phyloP scores from a whole-genome alignment of 2,888 invertebrate species.

The Archips xylosteana region DNA sequence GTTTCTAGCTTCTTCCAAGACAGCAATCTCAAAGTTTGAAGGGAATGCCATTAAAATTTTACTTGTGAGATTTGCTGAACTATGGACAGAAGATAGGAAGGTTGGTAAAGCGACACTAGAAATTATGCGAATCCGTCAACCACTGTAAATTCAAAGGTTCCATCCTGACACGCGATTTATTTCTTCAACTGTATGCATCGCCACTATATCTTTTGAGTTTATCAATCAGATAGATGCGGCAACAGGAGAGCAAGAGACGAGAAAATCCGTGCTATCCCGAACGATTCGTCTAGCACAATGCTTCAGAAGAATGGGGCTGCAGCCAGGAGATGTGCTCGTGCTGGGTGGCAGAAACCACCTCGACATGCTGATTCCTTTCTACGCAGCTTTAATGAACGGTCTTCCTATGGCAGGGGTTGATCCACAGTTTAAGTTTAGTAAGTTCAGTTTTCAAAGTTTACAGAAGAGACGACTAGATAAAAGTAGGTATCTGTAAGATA shows the following conservation, averaged over 20 bases:
- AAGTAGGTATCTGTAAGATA: no score
- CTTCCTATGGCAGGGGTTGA: constrained; percentile 67
- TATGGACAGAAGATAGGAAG: no score
- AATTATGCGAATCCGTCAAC: no score
- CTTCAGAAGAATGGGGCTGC: constrained; percentile 57
- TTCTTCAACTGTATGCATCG: no score
- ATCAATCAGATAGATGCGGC: constrained; percentile 68
- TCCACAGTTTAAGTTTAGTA: constrained; percentile 66
- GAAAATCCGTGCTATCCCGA: constrained; percentile 61
- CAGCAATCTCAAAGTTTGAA: no score
- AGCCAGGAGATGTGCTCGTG: constrained; percentile 68
- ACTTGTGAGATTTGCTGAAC: no score
- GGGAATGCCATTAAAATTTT: no score
- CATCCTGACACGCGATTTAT: no score
- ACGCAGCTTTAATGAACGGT: constrained; percentile 67
- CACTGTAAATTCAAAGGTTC: no score
- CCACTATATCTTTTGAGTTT: neutral
- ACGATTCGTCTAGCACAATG: constrained; percentile 62
- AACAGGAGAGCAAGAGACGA: constrained; percentile 67
- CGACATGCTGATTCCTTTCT: constrained; percentile 68
- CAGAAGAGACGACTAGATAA: no score
- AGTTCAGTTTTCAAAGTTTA: constrained; percentile 37
- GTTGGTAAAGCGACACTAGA: no score
- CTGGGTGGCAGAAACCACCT: constrained; percentile 70
- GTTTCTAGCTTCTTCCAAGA: no score